A percentile compares a stretch with the other conserved stretches of the same genome.
These are phyloP conservation scores for Lates japonicus DNA, from an alignment of 2,797 vertebrate species.

Conservation along the genomic window DNA sequence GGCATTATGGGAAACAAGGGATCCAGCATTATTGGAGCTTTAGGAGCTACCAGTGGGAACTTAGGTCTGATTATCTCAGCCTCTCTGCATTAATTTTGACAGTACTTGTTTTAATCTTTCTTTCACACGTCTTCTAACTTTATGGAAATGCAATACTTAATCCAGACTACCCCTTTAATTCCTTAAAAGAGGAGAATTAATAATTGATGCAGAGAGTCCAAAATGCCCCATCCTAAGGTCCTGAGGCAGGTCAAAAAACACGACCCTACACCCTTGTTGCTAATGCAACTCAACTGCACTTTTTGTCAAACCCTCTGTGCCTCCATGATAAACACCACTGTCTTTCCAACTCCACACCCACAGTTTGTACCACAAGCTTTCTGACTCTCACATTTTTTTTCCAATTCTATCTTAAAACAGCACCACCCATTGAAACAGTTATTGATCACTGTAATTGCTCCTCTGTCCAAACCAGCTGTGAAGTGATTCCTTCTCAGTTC, in stretches of 20 bases:
- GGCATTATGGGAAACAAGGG: conserved; percentile 27
- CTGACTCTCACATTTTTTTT: background rate
- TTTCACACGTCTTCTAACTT: background rate
- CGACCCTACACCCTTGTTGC: no score
- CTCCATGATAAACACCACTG: background rate
- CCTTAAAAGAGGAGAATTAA: background rate
- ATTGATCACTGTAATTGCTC: background rate
- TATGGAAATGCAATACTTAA: background rate
- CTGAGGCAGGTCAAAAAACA: background rate
- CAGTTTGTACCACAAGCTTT: background rate
- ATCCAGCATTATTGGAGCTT: background rate
- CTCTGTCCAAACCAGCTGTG: background rate
- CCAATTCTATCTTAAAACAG: background rate
- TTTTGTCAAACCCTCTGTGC: background rate
- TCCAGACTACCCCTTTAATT: conserved; percentile 12
- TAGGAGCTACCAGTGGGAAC: background rate
- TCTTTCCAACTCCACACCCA: conserved; percentile 1
- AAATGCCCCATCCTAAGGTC: background rate
- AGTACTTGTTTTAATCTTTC: background rate
- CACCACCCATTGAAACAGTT: background rate
- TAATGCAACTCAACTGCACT: background rate
- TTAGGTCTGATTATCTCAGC: background rate
- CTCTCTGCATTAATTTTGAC: background rate
- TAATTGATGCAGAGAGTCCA: background rate
- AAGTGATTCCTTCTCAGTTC: background rate